phyloP scores from a whole-genome alignment of 2,888 invertebrate species.

The Glyphotaelius pellucidus region DNA sequence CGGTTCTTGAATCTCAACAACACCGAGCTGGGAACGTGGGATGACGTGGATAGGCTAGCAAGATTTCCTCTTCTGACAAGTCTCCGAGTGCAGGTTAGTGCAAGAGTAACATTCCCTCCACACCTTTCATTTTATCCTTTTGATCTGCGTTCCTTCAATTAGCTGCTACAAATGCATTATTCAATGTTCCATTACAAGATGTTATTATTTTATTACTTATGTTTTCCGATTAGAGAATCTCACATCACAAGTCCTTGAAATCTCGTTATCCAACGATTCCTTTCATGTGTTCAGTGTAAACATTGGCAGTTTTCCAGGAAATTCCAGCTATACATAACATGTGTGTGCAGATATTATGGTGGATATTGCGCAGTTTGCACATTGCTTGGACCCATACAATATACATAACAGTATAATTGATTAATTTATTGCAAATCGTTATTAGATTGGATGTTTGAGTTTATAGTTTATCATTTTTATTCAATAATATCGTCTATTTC shows the following conservation, averaged over 20 bases:
- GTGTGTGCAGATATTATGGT: background rate
- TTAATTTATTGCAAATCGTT: background rate
- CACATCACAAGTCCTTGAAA: slow-evolving; percentile 29
- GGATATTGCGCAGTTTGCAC: background rate
- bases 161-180: background rate
- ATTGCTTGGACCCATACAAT: background rate
- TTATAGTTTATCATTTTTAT: background rate
- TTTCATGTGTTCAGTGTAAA: slow-evolving; percentile 24
- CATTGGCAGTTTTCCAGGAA: slow-evolving; percentile 26
- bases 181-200: background rate
- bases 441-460: background rate
- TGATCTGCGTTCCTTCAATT: background rate
- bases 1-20: slow-evolving; percentile 91
- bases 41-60: slow-evolving; percentile 91
- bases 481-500: background rate
- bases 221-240: background rate
- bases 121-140: background rate
- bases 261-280: slow-evolving; percentile 12
- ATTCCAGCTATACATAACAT: background rate
- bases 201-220: background rate
- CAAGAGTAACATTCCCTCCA: background rate
- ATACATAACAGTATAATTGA: background rate
- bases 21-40: slow-evolving; percentile 90
- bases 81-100: slow-evolving; percentile 85
- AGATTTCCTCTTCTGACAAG: slow-evolving; percentile 90